Evolutionary conservation across 2,797 vertebrate species (phyloP).

Genomic region (Lutjanus campechanus): DNA sequence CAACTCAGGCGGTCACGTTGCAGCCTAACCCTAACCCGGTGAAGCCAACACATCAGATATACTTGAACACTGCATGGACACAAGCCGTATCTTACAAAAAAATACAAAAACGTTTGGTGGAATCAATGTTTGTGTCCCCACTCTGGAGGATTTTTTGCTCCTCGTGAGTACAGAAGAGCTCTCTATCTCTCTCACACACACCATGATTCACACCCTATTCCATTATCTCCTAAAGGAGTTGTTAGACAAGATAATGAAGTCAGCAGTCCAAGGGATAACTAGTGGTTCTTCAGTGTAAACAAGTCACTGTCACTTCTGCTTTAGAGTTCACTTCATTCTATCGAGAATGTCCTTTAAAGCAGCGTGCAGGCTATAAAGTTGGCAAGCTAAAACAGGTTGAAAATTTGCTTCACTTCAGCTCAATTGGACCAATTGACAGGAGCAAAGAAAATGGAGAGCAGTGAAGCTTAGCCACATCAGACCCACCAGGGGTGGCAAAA

Average conservation of each 20-base stretch:
- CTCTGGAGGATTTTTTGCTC: constrained; percentile 10
- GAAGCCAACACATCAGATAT: no score
- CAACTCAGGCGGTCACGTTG: no score
- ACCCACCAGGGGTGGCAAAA: not conserved
- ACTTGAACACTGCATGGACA: no score
- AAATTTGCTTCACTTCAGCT: constrained; percentile 57
- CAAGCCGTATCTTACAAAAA: no score
- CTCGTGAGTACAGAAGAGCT: constrained; percentile 2
- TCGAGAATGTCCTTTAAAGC: constrained; percentile 61
- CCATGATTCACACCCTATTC: constrained; percentile 38
- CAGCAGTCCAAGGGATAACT: constrained; percentile 63
- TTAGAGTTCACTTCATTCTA: constrained; percentile 64
- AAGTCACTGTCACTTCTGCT: constrained; percentile 74
- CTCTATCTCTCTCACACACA: not conserved
- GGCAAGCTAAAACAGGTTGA: constrained; percentile 42
- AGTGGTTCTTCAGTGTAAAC: constrained; percentile 69
- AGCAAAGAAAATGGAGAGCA: constrained; percentile 17
- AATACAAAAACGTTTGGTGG: not conserved
- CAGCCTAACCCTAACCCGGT: no score
- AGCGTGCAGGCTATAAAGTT: constrained; percentile 43
- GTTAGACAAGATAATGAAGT: constrained; percentile 71
- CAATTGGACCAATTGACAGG: constrained; percentile 47
- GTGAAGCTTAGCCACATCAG: constrained; percentile 30
- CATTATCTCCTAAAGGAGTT: constrained; percentile 56
- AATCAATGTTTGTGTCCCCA: not conserved